phyloP scores from a whole-genome alignment of 2,113 vertebrate species.

The Chiloscyllium plagiosum region DNA sequence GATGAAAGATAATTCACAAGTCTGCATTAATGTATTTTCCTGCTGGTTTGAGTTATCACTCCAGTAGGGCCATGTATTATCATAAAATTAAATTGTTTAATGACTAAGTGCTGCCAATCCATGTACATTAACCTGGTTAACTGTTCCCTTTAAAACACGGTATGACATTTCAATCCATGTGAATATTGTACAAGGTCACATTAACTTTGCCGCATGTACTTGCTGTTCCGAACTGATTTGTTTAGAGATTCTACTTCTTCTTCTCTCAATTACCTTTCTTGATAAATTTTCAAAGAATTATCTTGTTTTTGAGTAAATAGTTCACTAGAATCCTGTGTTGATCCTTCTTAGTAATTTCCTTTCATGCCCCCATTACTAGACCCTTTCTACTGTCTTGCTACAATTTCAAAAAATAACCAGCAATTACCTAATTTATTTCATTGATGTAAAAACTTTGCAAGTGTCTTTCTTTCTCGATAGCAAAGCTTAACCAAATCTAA shows the following conservation, averaged over 20 bases:
- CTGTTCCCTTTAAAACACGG: not conserved
- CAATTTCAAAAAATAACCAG: not conserved
- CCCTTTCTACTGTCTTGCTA: not conserved
- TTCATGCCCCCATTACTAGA: too few species aligned
- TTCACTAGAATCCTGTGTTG: not conserved
- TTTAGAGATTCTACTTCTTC: not conserved
- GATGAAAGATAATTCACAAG: slow-evolving; percentile 3
- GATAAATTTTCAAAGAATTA: not conserved
- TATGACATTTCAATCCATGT: not conserved
- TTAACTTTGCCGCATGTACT: not conserved
- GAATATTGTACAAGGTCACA: not conserved
- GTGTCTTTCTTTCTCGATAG: not conserved
- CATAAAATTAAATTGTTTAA: slow-evolving; percentile 6
- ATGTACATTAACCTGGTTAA: not conserved
- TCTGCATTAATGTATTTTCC: slow-evolving; percentile 17
- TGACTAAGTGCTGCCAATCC: not conserved
- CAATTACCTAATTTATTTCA: not conserved
- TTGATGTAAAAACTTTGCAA: not conserved
- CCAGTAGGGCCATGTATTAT: not conserved
- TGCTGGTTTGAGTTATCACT: not conserved
- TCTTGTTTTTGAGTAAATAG: not conserved
- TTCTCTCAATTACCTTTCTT: not conserved
- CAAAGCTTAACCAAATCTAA: not conserved
- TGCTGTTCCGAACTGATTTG: not conserved
- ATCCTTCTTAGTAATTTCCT: not conserved